Evolutionary conservation across 2,797 vertebrate species (phyloP).

Genomic region (Pteropus rufus): DNA sequence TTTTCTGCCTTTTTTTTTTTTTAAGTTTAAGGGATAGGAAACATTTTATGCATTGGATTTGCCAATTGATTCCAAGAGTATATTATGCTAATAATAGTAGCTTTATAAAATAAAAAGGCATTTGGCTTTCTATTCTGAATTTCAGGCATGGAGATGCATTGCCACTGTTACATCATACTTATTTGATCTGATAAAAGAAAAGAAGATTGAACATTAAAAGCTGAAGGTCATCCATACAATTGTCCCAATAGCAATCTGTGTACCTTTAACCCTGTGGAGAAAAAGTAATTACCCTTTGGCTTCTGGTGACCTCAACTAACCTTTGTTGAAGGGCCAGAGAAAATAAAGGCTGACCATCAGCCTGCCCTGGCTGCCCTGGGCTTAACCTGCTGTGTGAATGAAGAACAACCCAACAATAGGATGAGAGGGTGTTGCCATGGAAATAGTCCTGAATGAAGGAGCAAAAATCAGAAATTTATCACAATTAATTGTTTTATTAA

Average conservation of each 20-base stretch:
- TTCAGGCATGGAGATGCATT: not conserved
- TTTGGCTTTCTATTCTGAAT: conserved; percentile 13
- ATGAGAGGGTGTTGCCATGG: conserved; percentile 85
- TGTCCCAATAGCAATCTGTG: conserved; percentile 88
- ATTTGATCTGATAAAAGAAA: conserved; percentile 75
- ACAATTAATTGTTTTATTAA: conserved; percentile 85
- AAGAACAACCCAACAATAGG: conserved; percentile 82
- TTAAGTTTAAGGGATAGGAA: conserved; percentile 6
- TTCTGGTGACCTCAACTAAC: conserved; percentile 89
- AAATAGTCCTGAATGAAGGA: conserved; percentile 82
- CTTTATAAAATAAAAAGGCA: conserved; percentile 19
- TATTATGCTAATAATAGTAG: conserved; percentile 25
- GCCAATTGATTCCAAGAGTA: not conserved
- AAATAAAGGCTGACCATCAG: conserved; percentile 93
- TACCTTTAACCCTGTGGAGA: conserved; percentile 91
- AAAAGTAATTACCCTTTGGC: conserved; percentile 95
- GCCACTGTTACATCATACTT: conserved; percentile 54
- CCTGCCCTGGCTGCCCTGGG: conserved; percentile 86
- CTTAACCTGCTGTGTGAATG: conserved; percentile 85
- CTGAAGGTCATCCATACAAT: conserved; percentile 83
- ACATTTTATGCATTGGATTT: conserved; percentile 43
- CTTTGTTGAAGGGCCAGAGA: conserved; percentile 89
- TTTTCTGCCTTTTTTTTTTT: conserved; percentile 36
- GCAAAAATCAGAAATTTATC: conserved; percentile 83
- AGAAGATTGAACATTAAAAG: conserved; percentile 76